phyloP scores from a whole-genome alignment of 2,113 vertebrate genomes.

The Loxodonta africana region DNA sequence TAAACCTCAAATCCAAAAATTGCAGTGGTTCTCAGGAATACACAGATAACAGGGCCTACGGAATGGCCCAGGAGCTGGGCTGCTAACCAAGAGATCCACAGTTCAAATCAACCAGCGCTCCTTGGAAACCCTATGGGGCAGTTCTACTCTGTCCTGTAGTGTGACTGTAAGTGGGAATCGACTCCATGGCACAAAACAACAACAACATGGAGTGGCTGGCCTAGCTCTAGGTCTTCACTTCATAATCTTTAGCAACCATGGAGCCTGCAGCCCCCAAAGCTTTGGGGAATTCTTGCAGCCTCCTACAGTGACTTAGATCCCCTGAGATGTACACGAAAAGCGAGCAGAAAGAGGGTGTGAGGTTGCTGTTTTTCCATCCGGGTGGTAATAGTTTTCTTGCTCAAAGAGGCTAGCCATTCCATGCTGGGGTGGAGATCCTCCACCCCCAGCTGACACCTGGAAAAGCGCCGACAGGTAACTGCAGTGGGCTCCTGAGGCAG shows the following conservation, averaged over 20 bases:
- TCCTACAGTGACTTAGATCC: not conserved
- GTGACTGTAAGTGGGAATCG: too few species aligned
- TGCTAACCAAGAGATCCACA: too few species aligned
- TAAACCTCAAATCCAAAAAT: not conserved
- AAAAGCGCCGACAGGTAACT: not conserved
- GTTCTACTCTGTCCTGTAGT: too few species aligned
- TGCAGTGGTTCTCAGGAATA: not conserved
- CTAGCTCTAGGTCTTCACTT: rapidly evolving
- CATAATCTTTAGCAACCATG: not conserved
- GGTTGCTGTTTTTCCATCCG: not conserved
- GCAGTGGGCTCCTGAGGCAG: not conserved
- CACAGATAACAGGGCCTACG: not conserved
- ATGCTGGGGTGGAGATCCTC: too few species aligned
- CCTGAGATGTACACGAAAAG: not conserved
- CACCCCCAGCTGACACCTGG: not conserved
- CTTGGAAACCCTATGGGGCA: too few species aligned
- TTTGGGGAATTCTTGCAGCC: not conserved
- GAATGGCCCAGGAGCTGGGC: too few species aligned
- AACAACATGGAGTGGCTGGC: too few species aligned
- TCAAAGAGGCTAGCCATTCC: not conserved
- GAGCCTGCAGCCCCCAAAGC: not conserved
- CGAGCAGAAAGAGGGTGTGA: not conserved
- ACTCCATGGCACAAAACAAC: too few species aligned
- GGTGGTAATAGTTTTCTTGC: not conserved
- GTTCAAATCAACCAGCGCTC: too few species aligned